These are phyloP conservation scores for Cecropterus lyciades DNA, from an alignment of 1,140 invertebrate species.

Conservation along the genomic window DNA sequence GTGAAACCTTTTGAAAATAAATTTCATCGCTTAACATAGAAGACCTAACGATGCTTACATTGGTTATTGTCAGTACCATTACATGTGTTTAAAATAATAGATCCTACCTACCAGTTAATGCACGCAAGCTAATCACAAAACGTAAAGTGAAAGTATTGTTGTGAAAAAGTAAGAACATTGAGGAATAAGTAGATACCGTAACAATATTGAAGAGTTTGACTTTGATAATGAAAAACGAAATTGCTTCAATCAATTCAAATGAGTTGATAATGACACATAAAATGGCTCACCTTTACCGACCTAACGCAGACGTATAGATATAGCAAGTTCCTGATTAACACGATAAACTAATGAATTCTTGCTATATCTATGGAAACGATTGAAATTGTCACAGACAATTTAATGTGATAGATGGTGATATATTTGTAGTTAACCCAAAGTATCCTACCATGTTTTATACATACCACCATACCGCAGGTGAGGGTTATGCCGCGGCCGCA, in stretches of 20 bases:
- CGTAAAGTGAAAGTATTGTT: slow-evolving; percentile 20
- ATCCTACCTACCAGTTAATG: slow-evolving; percentile 53
- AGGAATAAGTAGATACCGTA: slow-evolving; percentile 42
- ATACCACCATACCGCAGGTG: slow-evolving; percentile 96
- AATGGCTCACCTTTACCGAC: slow-evolving; percentile 83
- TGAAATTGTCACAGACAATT: slow-evolving; percentile 40
- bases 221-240: slow-evolving; percentile 70
- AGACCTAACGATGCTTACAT: slow-evolving; percentile 47
- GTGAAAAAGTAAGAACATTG: slow-evolving; percentile 42
- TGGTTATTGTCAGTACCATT: slow-evolving; percentile 38
- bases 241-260: slow-evolving; percentile 61
- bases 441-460: slow-evolving; percentile 81
- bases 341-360: slow-evolving; percentile 41
- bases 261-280: slow-evolving; percentile 70
- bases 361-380: slow-evolving; percentile 53
- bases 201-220: slow-evolving; percentile 79
- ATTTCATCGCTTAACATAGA: slow-evolving; percentile 72
- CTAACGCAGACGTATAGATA: slow-evolving; percentile 61
- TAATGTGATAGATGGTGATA: slow-evolving; percentile 31
- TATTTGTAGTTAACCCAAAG: slow-evolving; percentile 51
- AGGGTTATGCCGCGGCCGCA: slow-evolving; percentile 96
- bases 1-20: slow-evolving; percentile 92
- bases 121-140: slow-evolving; percentile 47
- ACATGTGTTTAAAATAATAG: slow-evolving; percentile 43
- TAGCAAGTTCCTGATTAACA: slow-evolving; percentile 50